Evolutionary conservation across 30 jellyfish, hydroid and myxozoan species (phyloP), one percentile per base, ranked within the genome.

Genomic region (Phacellophora camtschatica): DNA sequence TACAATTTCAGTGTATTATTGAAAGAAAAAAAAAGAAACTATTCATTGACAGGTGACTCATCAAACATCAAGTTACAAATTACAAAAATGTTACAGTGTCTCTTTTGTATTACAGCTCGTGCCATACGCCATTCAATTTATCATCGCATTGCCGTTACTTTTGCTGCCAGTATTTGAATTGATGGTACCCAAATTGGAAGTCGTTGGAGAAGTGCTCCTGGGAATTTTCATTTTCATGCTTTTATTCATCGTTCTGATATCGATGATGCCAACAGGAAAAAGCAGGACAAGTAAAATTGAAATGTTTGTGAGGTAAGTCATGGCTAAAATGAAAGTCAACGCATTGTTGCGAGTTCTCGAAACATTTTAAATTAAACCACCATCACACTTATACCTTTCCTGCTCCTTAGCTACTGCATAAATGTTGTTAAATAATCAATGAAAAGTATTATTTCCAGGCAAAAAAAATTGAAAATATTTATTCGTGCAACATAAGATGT

Each of bases 261-360:
- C 96, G 8, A 3, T 85, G 32, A 37, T 85, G 36, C 96, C 96
- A 6, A 85, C 96, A 0, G 96, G 96, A 1, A 66, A 57, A 37
- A 56, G 81, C 46, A 57, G 77, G 28, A 59, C 62, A 23, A 74
- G 90, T 75, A 48, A 18, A 23, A 23, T 50, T 31, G 96, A 85
- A 54, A 48, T 67, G 12, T 53, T 85, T 45, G 80, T 71, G 39
- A 85, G 96, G 96, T 85, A 30, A 74, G 72, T 3, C n/a, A n/a
- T n/a, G n/a, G n/a, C n/a, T n/a, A n/a, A n/a, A n/a, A n/a, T n/a
- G n/a, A n/a, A n/a, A n/a, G n/a, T n/a, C n/a, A n/a, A n/a, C n/a
- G n/a, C n/a, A n/a, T n/a, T n/a, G n/a, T n/a, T n/a, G n/a, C n/a
- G n/a, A n/a, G n/a, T n/a, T n/a, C n/a, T n/a, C n/a, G n/a, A n/a